A percentile compares a stretch with the other conserved stretches of the same genome.
Evolutionary conservation across 2,888 invertebrate genomes (phyloP).

Genomic region (Galeopsomyia nigrocyanea): DNA sequence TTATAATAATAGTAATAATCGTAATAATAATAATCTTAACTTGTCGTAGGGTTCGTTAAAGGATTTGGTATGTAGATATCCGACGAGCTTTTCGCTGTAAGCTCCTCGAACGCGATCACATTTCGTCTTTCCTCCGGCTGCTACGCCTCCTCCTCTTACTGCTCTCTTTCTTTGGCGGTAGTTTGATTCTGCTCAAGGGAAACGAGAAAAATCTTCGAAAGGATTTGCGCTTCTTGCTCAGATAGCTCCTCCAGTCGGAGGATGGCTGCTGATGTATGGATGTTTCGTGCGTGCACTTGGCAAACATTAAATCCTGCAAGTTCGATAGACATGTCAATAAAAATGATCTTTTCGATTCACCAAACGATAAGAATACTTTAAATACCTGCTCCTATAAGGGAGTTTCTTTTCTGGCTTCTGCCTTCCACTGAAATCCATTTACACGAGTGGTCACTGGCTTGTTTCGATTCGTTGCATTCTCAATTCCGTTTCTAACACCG

Average conservation of each 20-base stretch:
- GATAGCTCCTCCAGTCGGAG: conserved; percentile 59
- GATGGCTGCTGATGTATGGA: conserved; percentile 37
- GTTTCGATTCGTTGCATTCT: conserved; percentile 71
- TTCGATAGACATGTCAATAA: not conserved
- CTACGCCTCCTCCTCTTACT: conserved; percentile 33
- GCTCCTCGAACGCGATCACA: conserved; percentile 44
- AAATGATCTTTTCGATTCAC: conserved; percentile 1
- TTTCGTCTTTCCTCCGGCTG: conserved; percentile 38
- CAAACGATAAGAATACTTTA: not conserved
- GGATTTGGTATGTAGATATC: conserved; percentile 46
- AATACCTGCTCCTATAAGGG: conserved; percentile 72
- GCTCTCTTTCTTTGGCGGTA: conserved; percentile 63
- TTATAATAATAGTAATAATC: not conserved
- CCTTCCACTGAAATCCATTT: conserved; percentile 85
- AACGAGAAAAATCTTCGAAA: conserved; percentile 65
- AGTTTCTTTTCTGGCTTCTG: conserved; percentile 79
- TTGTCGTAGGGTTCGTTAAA: conserved; percentile 41
- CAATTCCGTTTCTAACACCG: conserved; percentile 81
- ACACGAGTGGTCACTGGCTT: conserved; percentile 67
- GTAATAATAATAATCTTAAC: conserved; percentile 12
- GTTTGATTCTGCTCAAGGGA: conserved; percentile 68
- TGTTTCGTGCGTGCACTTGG: conserved; percentile 52
- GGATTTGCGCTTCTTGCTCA: conserved; percentile 66
- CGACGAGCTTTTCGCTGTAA: conserved; percentile 8
- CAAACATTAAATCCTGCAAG: conserved; percentile 52